phyloP scores from a whole-genome alignment of 2,113 vertebrate genomes.

The Motacilla tschutschensis region DNA sequence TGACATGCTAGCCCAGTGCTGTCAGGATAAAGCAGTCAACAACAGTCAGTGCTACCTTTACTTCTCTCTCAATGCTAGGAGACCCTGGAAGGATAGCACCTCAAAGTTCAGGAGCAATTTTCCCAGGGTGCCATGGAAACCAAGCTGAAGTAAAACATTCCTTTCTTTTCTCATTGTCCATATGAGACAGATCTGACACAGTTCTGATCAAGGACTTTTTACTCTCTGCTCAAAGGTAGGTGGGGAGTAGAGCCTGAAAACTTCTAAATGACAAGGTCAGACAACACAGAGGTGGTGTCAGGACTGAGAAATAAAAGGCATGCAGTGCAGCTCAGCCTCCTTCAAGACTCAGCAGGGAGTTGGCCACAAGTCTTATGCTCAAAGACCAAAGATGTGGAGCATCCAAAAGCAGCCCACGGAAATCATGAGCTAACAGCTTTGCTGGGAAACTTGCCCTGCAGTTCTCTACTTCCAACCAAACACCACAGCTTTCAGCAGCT shows the following conservation, averaged over 20 bases:
- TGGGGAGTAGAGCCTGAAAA: not conserved
- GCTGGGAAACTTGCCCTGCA: not conserved
- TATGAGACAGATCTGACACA: not conserved
- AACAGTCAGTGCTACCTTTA: not conserved
- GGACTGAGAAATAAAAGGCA: not conserved
- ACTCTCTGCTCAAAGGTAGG: not conserved
- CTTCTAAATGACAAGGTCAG: not conserved
- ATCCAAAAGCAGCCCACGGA: not conserved
- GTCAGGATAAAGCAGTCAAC: not conserved
- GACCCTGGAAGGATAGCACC: not conserved
- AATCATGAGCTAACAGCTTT: slow-evolving; percentile 9
- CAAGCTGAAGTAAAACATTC: not conserved
- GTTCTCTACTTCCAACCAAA: not conserved
- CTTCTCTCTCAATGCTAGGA: not conserved
- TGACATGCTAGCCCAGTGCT: not conserved
- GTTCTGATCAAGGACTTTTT: not conserved
- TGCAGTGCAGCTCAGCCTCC: not conserved
- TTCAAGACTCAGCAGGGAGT: not conserved
- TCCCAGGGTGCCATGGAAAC: slow-evolving; percentile 10
- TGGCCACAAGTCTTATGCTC: not conserved
- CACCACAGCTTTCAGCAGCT: not conserved
- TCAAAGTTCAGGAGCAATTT: not conserved
- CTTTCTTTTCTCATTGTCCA: not conserved
- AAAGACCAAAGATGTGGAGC: not conserved
- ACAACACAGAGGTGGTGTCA: not conserved